Evolutionary conservation across 1,140 invertebrate species (phyloP), one percentile per base, ranked within the genome.

Genomic region (Caenorhabditis remanei): DNA sequence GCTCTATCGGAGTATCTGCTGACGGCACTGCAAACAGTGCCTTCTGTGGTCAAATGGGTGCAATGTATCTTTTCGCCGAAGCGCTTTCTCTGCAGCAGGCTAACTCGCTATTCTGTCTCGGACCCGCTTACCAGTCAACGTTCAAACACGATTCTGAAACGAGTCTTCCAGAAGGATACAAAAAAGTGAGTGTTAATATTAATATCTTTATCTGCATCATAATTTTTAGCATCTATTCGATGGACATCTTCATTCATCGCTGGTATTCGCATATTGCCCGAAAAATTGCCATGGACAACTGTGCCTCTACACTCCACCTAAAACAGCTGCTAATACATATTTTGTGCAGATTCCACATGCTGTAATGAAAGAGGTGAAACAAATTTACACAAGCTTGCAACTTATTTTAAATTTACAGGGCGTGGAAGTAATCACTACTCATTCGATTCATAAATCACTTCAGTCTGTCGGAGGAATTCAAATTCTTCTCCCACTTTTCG

Each of bases 201-300:
- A 5, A 43, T 88, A 61, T 3, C 41, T 48, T 21, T 13, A 83
- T 50, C 6, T 32, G n/a, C n/a, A 0, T 58, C 9, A 53, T 16
- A 14, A 58, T 86, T 93, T 94, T 53, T 93, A 98, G 96, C 96
- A 99, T 87, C 94, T 99, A 89, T 99, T 99, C 94, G 98, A 99
- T 94, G 97, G 97, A 87, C 98, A 98, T 94, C 94, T 99, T 90
- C 98, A 97, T 88, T 96, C 95, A 90, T 96, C 96, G 90, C 97
- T 99, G 92, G 96, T 99, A 90, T 99, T 99, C 94, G 98, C 99
- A 96, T 99, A 99, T 94, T 99, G 99, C 94, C 98, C 98, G 79
- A 98, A 99, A 91, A 98, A 98, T 82, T 94, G 94, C 92, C 97
- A 99, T 94, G 97, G 97, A 91, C 98, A 99, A 93, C 94, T 99